Evolutionary conservation across 2,797 vertebrate genomes (phyloP), one percentile per base, ranked within the genome.

Genomic region (Huso huso): DNA sequence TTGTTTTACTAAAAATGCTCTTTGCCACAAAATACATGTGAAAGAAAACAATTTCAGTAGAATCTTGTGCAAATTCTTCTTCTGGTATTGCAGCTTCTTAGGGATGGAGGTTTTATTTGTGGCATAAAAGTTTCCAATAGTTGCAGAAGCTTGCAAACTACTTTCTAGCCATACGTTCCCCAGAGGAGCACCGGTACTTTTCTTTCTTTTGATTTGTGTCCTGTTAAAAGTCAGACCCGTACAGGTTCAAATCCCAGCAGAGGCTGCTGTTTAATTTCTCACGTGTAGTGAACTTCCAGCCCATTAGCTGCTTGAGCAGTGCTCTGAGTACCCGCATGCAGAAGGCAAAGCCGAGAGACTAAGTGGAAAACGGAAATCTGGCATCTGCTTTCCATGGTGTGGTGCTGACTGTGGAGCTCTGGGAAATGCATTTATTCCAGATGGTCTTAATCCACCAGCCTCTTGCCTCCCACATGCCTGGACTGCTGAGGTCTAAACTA

Each of bases 151-250:
- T 52, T 8, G 52, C 37, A 37, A 37, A 37, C 37, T 37, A 5
- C 4, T 37, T 37, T 37, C 37, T 37, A 37, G 37, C 37, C 37
- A 37, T 37, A 37, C 37, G 3, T 70, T 72, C 48, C 68, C 63
- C 37, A 67, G 70, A 72, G 66, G 67, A 65, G 50, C 73, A 60
- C 69, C 66, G 72, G 77, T 71, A 71, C 73, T 68, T 70, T 71
- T 67, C 59, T 52, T 57, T 71, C 67, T 68, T 74, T 64, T 72
- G 72, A 69, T 69, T 37, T 70, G 62, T 48, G 62, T 66, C 73
- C 75, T 76, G 72, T 60, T 62, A 9, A 69, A 70, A 64, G 78
- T 84, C 79, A 78, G 82, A 63, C 72, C 62, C 72, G 65, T 68
- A 49, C 61, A 60, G 37, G 68, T 64, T 68, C 66, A 68, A 69